These are phyloP conservation scores for Discoglossus pictus DNA, from an alignment of 2,797 vertebrate species.

Conservation along the genomic window DNA sequence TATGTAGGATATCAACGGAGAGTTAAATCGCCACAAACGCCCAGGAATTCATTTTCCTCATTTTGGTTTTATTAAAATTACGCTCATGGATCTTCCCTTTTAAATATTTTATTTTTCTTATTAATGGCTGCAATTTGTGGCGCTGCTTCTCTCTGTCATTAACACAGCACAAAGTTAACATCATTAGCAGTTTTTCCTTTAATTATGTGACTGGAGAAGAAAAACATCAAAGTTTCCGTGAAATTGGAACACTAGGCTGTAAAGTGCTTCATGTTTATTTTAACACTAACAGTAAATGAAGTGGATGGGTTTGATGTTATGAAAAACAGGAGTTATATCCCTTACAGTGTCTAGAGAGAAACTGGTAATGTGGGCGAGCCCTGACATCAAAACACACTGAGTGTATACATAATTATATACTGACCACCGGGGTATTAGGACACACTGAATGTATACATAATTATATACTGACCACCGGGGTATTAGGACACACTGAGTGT, in stretches of 20 bases:
- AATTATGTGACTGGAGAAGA: conserved; percentile 83
- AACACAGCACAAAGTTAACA: conserved; percentile 85
- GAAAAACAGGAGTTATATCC: conserved; percentile 80
- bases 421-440: too few species aligned
- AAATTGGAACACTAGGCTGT: conserved; percentile 83
- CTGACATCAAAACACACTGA: too few species aligned
- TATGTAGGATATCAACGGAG: conserved; percentile 54
- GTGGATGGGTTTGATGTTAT: conserved; percentile 83
- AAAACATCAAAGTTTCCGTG: conserved; percentile 83
- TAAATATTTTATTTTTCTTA: conserved; percentile 85
- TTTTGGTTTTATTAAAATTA: conserved; percentile 83
- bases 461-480: too few species aligned
- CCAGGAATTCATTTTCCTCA: conserved; percentile 81
- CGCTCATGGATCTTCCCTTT: conserved; percentile 76
- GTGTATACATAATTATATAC: too few species aligned
- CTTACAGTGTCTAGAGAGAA: conserved; percentile 53
- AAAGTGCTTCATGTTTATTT: conserved; percentile 86
- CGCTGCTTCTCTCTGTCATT: conserved; percentile 79
- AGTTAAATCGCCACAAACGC: conserved; percentile 66
- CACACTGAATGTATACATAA: too few species aligned
- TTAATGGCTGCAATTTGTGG: conserved; percentile 81
- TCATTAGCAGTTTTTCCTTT: conserved; percentile 84
- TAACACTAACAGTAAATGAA: conserved; percentile 86
- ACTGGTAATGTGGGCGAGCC: too few species aligned
- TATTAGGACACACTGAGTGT: too few species aligned